Percentiles rank a stretch among this genome's conserved stretches.
Evolutionary conservation across 2,797 vertebrate genomes (phyloP).

Genomic region (Microchirus variegatus): DNA sequence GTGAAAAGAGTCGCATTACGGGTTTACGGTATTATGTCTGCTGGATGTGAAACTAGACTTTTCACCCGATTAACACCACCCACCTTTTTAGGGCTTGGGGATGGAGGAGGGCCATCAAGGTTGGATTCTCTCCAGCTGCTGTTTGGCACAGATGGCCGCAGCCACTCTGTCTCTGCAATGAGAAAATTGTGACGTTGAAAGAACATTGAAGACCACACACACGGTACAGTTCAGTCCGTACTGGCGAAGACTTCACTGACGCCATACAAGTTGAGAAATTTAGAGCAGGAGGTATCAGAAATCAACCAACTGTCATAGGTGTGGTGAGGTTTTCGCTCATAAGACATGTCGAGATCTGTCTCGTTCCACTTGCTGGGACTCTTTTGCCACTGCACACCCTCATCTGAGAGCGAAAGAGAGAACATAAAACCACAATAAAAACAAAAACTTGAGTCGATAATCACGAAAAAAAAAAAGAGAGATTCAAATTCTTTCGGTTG

Average conservation of each 20-base stretch:
- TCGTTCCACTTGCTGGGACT: constrained; percentile 87
- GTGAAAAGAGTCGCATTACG: not conserved
- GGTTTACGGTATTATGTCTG: not conserved
- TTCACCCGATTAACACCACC: constrained; percentile 2
- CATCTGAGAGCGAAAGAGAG: constrained; percentile 73
- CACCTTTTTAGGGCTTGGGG: constrained; percentile 68
- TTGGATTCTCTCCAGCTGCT: constrained; percentile 89
- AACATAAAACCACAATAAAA: not conserved
- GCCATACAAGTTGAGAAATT: not conserved
- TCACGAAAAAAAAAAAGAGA: too few relatives aligned
- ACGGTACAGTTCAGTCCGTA: not conserved
- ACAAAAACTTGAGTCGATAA: not conserved
- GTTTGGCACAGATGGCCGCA: constrained; percentile 76
- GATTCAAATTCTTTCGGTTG: too few relatives aligned
- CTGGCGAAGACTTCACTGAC: not conserved
- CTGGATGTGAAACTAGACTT: not conserved
- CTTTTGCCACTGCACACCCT: constrained; percentile 77
- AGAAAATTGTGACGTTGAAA: constrained; percentile 12
- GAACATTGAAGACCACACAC: constrained; percentile 2
- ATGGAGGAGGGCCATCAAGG: constrained; percentile 80
- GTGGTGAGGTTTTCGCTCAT: constrained; percentile 85
- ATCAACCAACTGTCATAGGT: constrained; percentile 84
- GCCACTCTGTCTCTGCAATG: constrained; percentile 78
- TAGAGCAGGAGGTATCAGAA: not conserved
- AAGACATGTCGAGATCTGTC: constrained; percentile 87